Base-by-base conservation (phyloP, 1,140 invertebrate species). In the Gonatopus flavifemur region DNA sequence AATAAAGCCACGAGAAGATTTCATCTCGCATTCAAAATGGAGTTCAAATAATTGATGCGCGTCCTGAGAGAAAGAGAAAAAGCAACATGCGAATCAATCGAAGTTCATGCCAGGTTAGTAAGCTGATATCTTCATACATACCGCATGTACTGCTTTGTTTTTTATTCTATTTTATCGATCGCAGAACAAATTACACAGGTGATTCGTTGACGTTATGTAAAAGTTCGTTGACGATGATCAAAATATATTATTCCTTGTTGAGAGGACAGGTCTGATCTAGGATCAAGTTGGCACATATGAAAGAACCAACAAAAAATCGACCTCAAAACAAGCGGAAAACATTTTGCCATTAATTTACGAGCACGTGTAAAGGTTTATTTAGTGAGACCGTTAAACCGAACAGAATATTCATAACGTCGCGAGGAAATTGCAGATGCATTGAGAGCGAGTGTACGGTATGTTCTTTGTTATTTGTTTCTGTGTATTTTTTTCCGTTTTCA, bases 301-400 rank as follows among this genome's bases (percentile, higher is more conserved):
- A 15, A 42, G 22, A 8, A 13, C 25, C 38, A 16, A 31, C 24
- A 28, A 9, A 21, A 22, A 5, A 31, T 22, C 33, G 8, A 28
- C 16, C 19, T 8, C 3, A 2, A 15, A 15, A 6, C 20, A 22
- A 9, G 12, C 28, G 31, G 10, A 2, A 12, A 9, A 21, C 38
- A 33, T 25, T 54, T 56, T 56, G 32, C 43, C 43, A 56, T 54
- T 54, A 56, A 56, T 56, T 56, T 56, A 55, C 44, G 54, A 43
- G 51, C 39, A 49, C 51, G 54, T 44, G 43, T 28, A 25, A 28
- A 32, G 20, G 40, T 49, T 57, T 44, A 45, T 54, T 57, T 55
- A 57, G 47, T 40, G 30, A 12, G 15, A 39, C 24, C 40, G 39
- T 44, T 55, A 55, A 57, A 57, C 43, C 33, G 24, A 19, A 22